Base-by-base conservation (phyloP, 2,888 invertebrate genomes). In the Ischnura elegans region DNA sequence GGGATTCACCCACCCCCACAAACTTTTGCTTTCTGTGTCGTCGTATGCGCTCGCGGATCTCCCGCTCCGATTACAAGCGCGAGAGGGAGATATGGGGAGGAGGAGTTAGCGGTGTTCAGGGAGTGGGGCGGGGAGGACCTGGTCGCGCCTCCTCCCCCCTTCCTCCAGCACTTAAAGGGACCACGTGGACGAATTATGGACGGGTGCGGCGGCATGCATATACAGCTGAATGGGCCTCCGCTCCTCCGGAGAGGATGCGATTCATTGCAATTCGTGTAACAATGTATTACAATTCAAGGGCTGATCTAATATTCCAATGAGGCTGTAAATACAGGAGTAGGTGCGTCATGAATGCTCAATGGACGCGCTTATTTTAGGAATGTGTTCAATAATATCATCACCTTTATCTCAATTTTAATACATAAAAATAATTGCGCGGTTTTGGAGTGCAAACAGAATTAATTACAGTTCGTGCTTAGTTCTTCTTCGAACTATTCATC, bases 1-100 rank as follows among this genome's bases (percentile, higher is more conserved):
- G 4, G 45, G 51, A 36, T 87, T 42, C 76, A 29, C 43, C 45
- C 45, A 6, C 86, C 86, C 46, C n/a, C 45, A 46, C 46, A 43
- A 46, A n/a, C 45, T 43, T 86, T 86, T 86, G 46, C 43, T 43
- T 46, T 43, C 43, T 86, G 46, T 36, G 43, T 46, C 86, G 43
- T 86, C 25, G 43, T 86, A 46, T 86, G 45, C 76, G 76, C 76
- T 76, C 76, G 76, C 76, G 76, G 76, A 29, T 76, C 29, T 76
- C 29, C 36, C 76, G 76, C 76, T 76, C 76, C 76, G 76, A 76
- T 76, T 76, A 76, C 76, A 76, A 29, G 76, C 8, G 76, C 76
- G 36, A 16, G 76, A 4, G 13, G 13, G 66, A 29, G 29, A 8
- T n/a, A 13, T 19, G 66, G 8, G 66, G 21, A 13, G 29, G 66